Conservation (phyloP, 2,113 vertebrate species). For the Mobula birostris region DNA sequence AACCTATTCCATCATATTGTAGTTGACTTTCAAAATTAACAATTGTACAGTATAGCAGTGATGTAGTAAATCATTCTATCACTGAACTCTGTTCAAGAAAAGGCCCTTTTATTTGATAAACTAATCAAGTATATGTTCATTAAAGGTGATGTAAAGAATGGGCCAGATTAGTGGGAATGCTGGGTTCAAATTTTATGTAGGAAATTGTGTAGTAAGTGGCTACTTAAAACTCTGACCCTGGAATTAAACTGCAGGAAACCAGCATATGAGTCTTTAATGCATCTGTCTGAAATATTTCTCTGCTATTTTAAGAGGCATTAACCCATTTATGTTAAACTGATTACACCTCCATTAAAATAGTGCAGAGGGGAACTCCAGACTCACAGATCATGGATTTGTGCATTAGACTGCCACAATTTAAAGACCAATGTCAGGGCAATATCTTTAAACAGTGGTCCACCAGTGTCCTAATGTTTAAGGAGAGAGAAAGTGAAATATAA, state of each 20-base stretch:
- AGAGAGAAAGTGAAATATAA: background rate
- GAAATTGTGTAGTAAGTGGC: constrained; percentile 28
- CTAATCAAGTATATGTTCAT: constrained; percentile 32
- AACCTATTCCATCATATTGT: constrained; percentile 1
- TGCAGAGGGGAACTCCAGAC: constrained; percentile 3
- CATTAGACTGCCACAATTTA: background rate
- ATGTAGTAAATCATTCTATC: constrained; percentile 2
- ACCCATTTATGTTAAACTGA: constrained; percentile 26
- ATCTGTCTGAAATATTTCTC: constrained; percentile 16
- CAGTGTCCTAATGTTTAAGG: background rate
- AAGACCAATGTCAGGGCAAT: background rate
- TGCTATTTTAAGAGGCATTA: constrained; percentile 32
- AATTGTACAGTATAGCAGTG: background rate
- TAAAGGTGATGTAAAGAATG: constrained; percentile 29
- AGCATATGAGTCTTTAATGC: constrained; percentile 10
- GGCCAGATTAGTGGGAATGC: constrained; percentile 13
- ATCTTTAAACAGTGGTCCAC: background rate
- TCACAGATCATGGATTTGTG: constrained; percentile 2
- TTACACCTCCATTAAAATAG: constrained; percentile 27
- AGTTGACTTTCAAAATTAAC: constrained; percentile 30
- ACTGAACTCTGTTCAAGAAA: constrained; percentile 26
- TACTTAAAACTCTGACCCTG: constrained; percentile 32
- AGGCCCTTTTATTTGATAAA: constrained; percentile 10
- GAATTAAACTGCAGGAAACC: constrained; percentile 1
- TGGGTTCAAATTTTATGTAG: constrained; percentile 30